Evolutionary conservation across 2,113 vertebrate genomes (phyloP), one percentile per base, ranked within the genome.

Genomic region (Seriola dumerili): DNA sequence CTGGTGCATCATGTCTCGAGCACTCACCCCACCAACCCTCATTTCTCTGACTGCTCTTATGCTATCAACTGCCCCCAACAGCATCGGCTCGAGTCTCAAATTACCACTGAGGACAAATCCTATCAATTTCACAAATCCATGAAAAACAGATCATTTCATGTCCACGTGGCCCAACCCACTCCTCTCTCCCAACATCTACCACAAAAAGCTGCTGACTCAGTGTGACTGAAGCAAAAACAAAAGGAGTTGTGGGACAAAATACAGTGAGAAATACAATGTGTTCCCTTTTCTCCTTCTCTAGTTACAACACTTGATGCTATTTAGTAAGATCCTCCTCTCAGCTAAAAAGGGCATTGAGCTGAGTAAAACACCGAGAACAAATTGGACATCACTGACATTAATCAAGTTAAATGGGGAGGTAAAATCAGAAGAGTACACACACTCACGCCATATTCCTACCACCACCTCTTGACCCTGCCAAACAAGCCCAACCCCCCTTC

Each of bases 71-170:
- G 72, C 44, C 48, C 75, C 72, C 50, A 72, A 77, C 57, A 81
- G 66, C 48, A 82, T 38, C 62, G 69, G 70, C 76, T 84, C 76
- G 50, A 76, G 75, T 86, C 80, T 94, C 85, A 73, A 75, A 91
- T 92, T 85, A 92, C 93, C 72, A 74, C 75, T 21, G 62, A 85
- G 84, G 78, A 84, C 83, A 92, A 92, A 92, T 90, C 74, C 77
- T 93, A 95, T 95, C 91, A 89, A 82, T 94, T 92, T 92, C 92
- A 89, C 81, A 80, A 87, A 94, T 95, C 93, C 87, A 94, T 94
- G 87, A 93, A 85, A 90, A 90, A 91, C 88, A 88, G 91, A 93
- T 93, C 81, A 86, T 92, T 93, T 92, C 40, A 71, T 85, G 80
- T 88, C 88, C 91, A 83, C 67, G 66, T 90, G 88, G 83, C 89